Base-by-base conservation (phyloP, 2,888 invertebrate species). In the Calliscelio sp. region DNA sequence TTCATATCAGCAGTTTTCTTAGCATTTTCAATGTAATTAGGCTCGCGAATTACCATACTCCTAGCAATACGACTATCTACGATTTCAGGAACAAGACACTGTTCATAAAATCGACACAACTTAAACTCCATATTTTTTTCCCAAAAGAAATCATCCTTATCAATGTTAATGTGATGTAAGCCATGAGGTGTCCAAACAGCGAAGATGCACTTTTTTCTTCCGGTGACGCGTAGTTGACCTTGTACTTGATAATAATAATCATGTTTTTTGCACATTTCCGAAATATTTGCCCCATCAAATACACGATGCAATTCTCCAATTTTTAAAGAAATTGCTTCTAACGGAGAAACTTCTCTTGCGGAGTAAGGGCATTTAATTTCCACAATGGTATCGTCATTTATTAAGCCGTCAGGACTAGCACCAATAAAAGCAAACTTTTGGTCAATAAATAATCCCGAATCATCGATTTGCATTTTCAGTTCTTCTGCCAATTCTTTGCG, bases 371-470 rank as follows among this genome's bases (percentile, higher is more conserved):
- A 75, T 35, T 75, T 75, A 22, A 75, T 79, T 75, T 86, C 86
- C 16, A 86, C 80, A 18, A 84, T 70, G 0, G 59, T 74, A 41
- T 84, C 71, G 20, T 66, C 25, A 49, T 28, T 81, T 65, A 84
- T 81, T 2, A 86, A 61, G 10, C 81, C 86, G 28, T 86, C 86
- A 11, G 86, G 84, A 35, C 74, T 61, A 10, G 84, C 86, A 18
- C 66, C 84, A 74, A 75, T 38, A 49, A 71, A 44, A 70, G 74
- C 28, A 70, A 59, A 25, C 46, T 44, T 35, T 38, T 35, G 8
- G 59, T 85, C 82, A 16, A 85, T 63, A 46, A 85, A 85, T 20
- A 85, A 41, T 25, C 63, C 63, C 16, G 44, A 44, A 5, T 44
- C 44, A 44, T 63, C 18, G 22, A 25, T 81, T 61, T 38, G 51